A percentile compares a stretch with the other conserved stretches of the same genome.
These are phyloP conservation scores for Triplophysa siluroides DNA, from an alignment of 2,113 vertebrate species.

Conservation along the genomic window DNA sequence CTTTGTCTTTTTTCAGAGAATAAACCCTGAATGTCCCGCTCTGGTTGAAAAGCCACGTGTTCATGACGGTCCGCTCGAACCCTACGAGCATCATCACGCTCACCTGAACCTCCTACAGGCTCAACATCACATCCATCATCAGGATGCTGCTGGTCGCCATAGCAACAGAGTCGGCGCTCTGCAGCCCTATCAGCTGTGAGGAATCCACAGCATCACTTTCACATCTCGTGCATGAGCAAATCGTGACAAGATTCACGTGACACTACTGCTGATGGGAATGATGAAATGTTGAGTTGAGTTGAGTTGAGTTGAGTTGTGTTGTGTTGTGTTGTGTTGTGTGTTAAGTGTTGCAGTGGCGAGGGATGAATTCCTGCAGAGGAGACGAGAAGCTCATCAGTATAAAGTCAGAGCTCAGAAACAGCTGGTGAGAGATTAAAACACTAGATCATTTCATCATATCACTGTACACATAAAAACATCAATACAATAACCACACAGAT, in stretches of 20 bases:
- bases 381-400: conserved; percentile 82
- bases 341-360: conserved; percentile 73
- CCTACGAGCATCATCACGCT: neutral
- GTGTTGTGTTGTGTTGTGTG: neutral
- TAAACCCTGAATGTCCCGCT: neutral
- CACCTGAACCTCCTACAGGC: neutral
- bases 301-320: neutral
- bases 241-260: too few species aligned
- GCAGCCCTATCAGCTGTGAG: conserved; percentile 65
- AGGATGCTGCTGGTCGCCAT: conserved; percentile 55
- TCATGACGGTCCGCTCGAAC: conserved; percentile 24
- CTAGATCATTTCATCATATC: neutral
- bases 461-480: neutral
- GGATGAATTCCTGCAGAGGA: conserved; percentile 83
- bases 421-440: conserved; percentile 73
- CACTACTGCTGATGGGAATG: neutral
- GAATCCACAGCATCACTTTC: too few species aligned
- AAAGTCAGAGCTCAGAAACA: conserved; percentile 91
- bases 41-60: neutral
- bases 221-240: too few species aligned
- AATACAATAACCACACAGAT: too few species aligned
- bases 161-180: conserved; percentile 50
- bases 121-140: neutral
- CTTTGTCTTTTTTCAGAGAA: neutral
- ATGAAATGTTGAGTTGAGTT: neutral